Base-by-base conservation (phyloP, 92 coral and sea anemone species). In the Porites lobata region DNA sequence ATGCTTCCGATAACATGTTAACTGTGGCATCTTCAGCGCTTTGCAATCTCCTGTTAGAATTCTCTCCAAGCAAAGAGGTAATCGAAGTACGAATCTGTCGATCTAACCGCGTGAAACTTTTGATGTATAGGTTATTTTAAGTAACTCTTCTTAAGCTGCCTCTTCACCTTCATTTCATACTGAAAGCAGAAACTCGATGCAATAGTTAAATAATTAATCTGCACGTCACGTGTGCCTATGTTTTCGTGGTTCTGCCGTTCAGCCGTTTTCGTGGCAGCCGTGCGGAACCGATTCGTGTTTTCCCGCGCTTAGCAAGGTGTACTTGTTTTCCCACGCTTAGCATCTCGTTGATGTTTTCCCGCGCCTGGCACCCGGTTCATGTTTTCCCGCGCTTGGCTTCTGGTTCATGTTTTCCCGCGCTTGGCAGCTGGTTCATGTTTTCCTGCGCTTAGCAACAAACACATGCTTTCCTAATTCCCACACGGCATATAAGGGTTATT, bases 41-140 rank as follows among this genome's bases (percentile, higher is more conserved):
- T 10, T 97, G 99, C 80, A 97, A 97, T 82, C 88, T 97, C 22
- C 87, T 97, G 77, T 90, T 97, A 78, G 99, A 97, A 81, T 97
- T 97, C 78, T 97, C 99, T 10, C 99, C 99, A 0, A 97, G 99
- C 71, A 97, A 97, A 89, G 99, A 97, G 96, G 99, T 97, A 76
- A 17, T 72, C 58, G 47, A 38, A 38, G 6, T 38, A 4, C 6
- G 47, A 38, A 38, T 38, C 47, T 0, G 47, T 38, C 47, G 47
- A 38, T 38, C 47, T 38, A 4, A 38, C 47, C 7, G 47, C 47
- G 47, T 38, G 47, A 38, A 38, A 38, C 4, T 38, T 38, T 38
- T 38, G 43, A 38, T 38, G 43, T 38, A 3, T 38, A 38, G 6
- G 6, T 38, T 38, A 38, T 38, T 38, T 38, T 38, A 38, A 38